These are phyloP conservation scores for Ursus arctos DNA, from an alignment of 2,113 vertebrate species.

Conservation along the genomic window DNA sequence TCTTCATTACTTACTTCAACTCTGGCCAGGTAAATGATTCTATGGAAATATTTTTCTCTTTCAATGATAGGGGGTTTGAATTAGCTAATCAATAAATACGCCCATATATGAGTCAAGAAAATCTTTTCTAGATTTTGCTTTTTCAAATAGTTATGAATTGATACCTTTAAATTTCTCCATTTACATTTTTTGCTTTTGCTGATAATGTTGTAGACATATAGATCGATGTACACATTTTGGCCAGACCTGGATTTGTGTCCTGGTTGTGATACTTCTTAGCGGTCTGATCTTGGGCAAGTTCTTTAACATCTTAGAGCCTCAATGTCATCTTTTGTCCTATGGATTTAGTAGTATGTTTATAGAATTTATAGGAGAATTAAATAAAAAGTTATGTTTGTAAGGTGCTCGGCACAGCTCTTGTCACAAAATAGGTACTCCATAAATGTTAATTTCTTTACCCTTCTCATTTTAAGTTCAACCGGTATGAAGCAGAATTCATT, in stretches of 20 bases:
- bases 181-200: constrained; percentile 27
- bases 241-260: not conserved
- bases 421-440: not conserved
- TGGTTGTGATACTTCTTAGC: not conserved
- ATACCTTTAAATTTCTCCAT: constrained; percentile 35
- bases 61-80: not conserved
- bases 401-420: not conserved
- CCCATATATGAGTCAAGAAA: not conserved
- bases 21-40: constrained; percentile 95
- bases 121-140: constrained; percentile 36
- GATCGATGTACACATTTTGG: not conserved
- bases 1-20: constrained; percentile 98
- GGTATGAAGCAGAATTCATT: constrained; percentile 14
- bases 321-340: not conserved
- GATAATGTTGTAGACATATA: not conserved
- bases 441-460: constrained; percentile 1
- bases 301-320: not conserved
- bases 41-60: constrained; percentile 42
- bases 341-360: constrained; percentile 34
- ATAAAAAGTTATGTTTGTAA: not conserved
- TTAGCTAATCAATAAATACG: constrained; percentile 48
- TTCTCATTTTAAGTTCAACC: constrained; percentile 54
- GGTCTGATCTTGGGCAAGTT: not conserved
- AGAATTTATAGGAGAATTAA: not conserved
- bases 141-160: constrained; percentile 3